A percentile compares a stretch with the other conserved stretches of the same genome.
These are phyloP conservation scores for Allophyes oxyacanthae DNA, from an alignment of 2,888 invertebrate genomes.

Conservation along the genomic window DNA sequence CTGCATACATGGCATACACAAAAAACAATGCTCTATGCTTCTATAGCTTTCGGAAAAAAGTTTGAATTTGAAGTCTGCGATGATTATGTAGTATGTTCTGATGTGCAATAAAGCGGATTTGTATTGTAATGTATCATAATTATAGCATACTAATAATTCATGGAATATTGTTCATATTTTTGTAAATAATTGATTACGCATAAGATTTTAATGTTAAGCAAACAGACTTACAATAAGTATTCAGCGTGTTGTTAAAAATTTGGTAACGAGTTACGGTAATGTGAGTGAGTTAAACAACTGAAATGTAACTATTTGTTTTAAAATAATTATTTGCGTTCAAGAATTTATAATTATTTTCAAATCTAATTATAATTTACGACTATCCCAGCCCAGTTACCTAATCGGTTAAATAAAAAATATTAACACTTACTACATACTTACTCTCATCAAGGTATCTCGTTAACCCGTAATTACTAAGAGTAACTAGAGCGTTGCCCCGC, in stretches of 20 bases:
- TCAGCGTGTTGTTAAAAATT: slow-evolving; percentile 13
- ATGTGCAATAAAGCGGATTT: too few relatives aligned
- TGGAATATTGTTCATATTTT: too few relatives aligned
- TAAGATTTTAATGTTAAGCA: slow-evolving; percentile 3
- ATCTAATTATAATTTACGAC: slow-evolving; percentile 4
- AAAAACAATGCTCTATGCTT: slow-evolving; percentile 1
- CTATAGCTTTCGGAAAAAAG: slow-evolving; percentile 5
- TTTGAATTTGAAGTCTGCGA: slow-evolving; percentile 7
- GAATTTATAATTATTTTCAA: slow-evolving; percentile 28
- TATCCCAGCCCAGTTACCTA: slow-evolving; percentile 31
- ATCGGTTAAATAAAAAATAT: slow-evolving; percentile 53
- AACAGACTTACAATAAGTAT: neutral
- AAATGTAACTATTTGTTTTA: slow-evolving; percentile 17
- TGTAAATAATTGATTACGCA: too few relatives aligned
- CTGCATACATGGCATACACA: slow-evolving; percentile 12
- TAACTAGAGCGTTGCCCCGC: slow-evolving; percentile 74
- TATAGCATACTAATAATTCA: too few relatives aligned
- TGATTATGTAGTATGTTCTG: too few relatives aligned
- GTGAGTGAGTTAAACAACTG: slow-evolving; percentile 21
- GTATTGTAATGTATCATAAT: too few relatives aligned
- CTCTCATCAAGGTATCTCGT: slow-evolving; percentile 60
- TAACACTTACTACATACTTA: slow-evolving; percentile 56
- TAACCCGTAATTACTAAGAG: slow-evolving; percentile 62
- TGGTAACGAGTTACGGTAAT: slow-evolving; percentile 11
- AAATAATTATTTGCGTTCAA: slow-evolving; percentile 4